Conservation (phyloP, 2,797 vertebrate species). For the Fistularia tabacaria region DNA sequence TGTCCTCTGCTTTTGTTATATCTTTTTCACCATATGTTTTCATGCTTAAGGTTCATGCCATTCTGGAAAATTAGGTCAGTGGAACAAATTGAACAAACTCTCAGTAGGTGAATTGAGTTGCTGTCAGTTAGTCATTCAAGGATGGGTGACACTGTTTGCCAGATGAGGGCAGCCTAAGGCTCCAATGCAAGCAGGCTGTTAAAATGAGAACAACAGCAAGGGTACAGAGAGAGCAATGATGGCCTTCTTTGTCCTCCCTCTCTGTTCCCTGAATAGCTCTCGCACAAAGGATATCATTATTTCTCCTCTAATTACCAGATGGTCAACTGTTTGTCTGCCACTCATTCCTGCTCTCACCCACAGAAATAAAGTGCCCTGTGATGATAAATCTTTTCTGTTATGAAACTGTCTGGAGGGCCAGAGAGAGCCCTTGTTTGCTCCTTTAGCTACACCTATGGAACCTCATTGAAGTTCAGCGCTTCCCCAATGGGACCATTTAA, state of each 20-base stretch:
- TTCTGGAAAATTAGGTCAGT: constrained; percentile 47
- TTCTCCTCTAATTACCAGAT: constrained; percentile 70
- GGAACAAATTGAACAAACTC: constrained; percentile 41
- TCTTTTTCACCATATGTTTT: too few relatives aligned
- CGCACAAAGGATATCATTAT: constrained; percentile 74
- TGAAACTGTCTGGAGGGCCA: constrained; percentile 51
- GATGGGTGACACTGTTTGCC: constrained; percentile 29
- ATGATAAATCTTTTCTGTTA: constrained; percentile 44
- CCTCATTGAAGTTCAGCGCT: constrained; percentile 2
- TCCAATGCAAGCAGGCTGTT: constrained; percentile 35
- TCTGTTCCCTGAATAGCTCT: constrained; percentile 69
- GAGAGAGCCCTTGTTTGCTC: constrained; percentile 24
- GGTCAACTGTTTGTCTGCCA: constrained; percentile 59
- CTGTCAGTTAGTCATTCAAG: constrained; percentile 35
- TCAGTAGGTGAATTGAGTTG: constrained; percentile 48
- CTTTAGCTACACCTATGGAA: not conserved
- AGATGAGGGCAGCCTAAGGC: constrained; percentile 41
- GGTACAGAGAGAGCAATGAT: constrained; percentile 45
- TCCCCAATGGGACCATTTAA: constrained; percentile 16
- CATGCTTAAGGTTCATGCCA: not conserved
- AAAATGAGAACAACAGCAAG: constrained; percentile 50
- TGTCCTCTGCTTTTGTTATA: too few relatives aligned
- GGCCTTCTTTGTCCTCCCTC: constrained; percentile 57
- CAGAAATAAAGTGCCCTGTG: constrained; percentile 59
- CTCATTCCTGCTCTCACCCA: constrained; percentile 46